Conservation (phyloP, 2,888 invertebrate species). For the Coelopa pilipes region DNA sequence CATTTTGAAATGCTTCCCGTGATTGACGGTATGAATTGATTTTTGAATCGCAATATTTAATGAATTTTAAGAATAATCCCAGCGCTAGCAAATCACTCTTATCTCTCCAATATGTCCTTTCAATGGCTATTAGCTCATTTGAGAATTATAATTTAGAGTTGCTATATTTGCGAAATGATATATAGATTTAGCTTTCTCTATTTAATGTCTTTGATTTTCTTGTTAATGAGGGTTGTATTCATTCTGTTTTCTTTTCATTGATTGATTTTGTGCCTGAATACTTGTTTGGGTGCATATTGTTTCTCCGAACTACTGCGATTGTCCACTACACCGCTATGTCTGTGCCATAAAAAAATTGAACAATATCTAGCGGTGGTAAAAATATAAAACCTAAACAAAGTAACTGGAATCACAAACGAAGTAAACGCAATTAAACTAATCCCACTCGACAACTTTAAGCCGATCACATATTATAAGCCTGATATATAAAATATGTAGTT, state of each 20-base stretch:
- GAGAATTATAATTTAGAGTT: no score
- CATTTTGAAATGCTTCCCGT: no score
- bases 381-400: constrained; percentile 37
- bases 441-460: constrained; percentile 12
- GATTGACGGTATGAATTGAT: no score
- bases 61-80: no score
- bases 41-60: no score
- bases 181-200: no score
- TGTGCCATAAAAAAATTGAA: constrained; percentile 16
- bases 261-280: constrained; percentile 52
- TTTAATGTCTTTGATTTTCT: constrained; percentile 12
- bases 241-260: constrained; percentile 52
- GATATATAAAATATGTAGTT: no score
- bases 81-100: no score
- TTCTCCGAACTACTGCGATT: constrained; percentile 22
- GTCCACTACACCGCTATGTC: constrained; percentile 25
- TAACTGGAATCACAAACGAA: constrained; percentile 46
- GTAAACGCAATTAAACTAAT: constrained; percentile 40
- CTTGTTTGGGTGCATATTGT: constrained; percentile 32
- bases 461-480: neutral
- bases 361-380: constrained; percentile 44
- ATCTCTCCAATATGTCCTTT: no score
- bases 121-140: no score
- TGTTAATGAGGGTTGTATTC: constrained; percentile 32
- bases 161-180: no score